phyloP scores from a whole-genome alignment of 2,797 vertebrate genomes.

The Tarsius wallacei region DNA sequence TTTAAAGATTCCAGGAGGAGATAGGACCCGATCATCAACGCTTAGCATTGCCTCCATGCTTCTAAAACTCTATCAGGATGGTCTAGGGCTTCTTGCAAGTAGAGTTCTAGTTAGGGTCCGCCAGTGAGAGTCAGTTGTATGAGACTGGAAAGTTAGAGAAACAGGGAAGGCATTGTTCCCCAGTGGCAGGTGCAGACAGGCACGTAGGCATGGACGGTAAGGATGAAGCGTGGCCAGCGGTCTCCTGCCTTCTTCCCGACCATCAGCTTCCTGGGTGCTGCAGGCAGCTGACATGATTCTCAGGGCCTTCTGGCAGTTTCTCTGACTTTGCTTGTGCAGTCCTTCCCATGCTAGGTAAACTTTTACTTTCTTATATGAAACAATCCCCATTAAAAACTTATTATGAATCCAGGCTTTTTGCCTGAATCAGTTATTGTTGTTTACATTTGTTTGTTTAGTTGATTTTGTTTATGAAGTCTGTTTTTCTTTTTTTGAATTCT shows the following conservation, averaged over 20 bases:
- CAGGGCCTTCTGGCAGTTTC: no score
- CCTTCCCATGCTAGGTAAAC: no score
- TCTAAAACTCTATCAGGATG: not conserved
- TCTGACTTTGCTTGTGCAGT: no score
- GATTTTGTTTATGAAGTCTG: not conserved
- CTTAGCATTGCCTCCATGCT: not conserved
- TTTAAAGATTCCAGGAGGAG: no score
- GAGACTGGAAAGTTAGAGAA: not conserved
- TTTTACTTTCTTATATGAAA: not conserved
- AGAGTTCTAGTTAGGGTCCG: fast-evolving
- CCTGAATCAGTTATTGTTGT: not conserved
- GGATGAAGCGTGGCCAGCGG: fast-evolving
- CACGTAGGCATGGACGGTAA: fast-evolving
- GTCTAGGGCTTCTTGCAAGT: not conserved
- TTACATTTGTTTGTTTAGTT: not conserved
- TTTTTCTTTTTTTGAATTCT: not conserved
- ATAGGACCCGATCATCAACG: not conserved
- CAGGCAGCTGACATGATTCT: not conserved
- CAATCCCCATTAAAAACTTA: not conserved
- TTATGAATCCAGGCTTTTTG: not conserved
- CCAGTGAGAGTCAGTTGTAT: fast-evolving
- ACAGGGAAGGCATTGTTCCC: fast-evolving
- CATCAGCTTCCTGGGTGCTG: not conserved
- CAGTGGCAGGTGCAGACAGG: not conserved
- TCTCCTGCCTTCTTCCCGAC: not conserved